Base-by-base conservation (phyloP, 1,140 invertebrate species). In the Zaprionus vittiger region DNA sequence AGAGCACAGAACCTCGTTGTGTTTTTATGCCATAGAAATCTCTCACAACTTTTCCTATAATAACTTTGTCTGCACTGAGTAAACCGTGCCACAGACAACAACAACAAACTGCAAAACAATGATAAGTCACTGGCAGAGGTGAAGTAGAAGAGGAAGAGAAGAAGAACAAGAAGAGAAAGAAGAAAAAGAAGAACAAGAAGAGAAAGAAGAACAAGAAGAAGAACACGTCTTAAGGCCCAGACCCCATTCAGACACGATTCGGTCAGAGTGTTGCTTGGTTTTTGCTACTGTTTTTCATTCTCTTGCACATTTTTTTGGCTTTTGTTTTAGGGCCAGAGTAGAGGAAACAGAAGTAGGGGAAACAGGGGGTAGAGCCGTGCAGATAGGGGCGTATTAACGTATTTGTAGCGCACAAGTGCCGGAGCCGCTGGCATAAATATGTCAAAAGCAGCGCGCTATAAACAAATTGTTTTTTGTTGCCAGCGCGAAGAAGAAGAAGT, bases 381-480 rank as follows among this genome's bases (percentile, higher is more conserved):
- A 9, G 31, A 47, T 28, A 56, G 60, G 54, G 57, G 37, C 62
- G 22, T 57, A 49, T 62, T 62, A 31, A 44, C 60, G 31, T 52
- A 20, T 26, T 63, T 52, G 57, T 63, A 49, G 55, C 54, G 49
- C 66, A 74, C 71, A 78, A 87, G 77, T 80, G 80, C 78, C 80
- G 73, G 73, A 76, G 75, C 85, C 79, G 80, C 68, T 81, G 85
- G 85, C 85, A 90, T 91, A 90, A 90, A 90, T 91, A 90, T 90
- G 85, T 90, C 85, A 90, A 90, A 90, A 90, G 73, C 85, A 89
- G 66, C 62, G 76, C 80, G 82, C 82, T 82, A 85, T 91, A 90
- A 90, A 90, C 86, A 90, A 90, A 91, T 91, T 91, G 86, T 82
- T 91, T 91, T 85, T 82, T 82, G 79, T 82, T 79, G 73, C 78